Evolutionary conservation across 2,797 vertebrate genomes (phyloP).

Genomic region (Pagetopsis macropterus): DNA sequence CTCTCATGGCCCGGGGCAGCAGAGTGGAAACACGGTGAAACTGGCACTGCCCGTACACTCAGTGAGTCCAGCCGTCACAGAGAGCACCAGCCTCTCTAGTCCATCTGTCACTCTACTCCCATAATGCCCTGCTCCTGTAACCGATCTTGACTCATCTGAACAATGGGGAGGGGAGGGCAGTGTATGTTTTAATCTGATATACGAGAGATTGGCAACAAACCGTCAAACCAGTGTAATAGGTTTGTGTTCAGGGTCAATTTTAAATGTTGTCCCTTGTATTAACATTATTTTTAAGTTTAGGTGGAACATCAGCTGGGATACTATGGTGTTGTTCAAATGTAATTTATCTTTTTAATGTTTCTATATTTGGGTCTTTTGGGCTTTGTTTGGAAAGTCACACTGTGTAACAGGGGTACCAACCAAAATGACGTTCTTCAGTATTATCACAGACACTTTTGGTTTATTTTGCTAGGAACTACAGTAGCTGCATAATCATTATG

Average conservation of each 20-base stretch:
- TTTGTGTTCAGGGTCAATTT: slow-evolving; percentile 17
- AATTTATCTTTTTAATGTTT: slow-evolving; percentile 3
- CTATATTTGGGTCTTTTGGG: background rate
- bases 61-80: slow-evolving; percentile 45
- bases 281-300: no score
- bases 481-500: background rate
- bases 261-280: background rate
- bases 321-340: background rate
- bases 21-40: slow-evolving; percentile 65
- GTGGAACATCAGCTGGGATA: no score
- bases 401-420: background rate
- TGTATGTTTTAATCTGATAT: slow-evolving; percentile 28
- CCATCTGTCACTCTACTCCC: slow-evolving; percentile 73
- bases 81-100: slow-evolving; percentile 47
- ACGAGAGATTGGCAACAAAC: background rate
- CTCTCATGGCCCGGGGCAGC: slow-evolving; percentile 43
- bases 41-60: slow-evolving; percentile 53
- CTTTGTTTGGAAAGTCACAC: background rate
- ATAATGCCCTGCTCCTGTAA: slow-evolving; percentile 64
- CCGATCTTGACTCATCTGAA: slow-evolving; percentile 47
- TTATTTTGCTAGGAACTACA: background rate
- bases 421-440: background rate
- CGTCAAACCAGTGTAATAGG: background rate
- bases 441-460: background rate
- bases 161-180: slow-evolving; percentile 13